These are phyloP conservation scores for Chrysomela aeneicollis DNA, from an alignment of 2,888 invertebrate genomes.

Conservation along the genomic window DNA sequence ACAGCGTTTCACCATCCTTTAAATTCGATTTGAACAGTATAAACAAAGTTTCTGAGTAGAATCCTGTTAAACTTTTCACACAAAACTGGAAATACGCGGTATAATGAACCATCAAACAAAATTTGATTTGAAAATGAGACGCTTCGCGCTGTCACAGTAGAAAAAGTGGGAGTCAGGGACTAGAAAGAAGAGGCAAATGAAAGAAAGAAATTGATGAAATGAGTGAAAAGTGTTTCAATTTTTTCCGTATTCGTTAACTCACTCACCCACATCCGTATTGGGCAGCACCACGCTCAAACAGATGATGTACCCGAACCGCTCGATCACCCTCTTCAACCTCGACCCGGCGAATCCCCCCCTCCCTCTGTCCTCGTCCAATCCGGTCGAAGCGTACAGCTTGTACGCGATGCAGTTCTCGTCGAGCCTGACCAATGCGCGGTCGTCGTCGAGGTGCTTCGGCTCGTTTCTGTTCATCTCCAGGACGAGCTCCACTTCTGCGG, in stretches of 20 bases:
- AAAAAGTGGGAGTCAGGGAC: too few species aligned
- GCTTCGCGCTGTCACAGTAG: too few species aligned
- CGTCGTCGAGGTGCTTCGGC: conserved; percentile 57
- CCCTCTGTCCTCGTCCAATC: conserved; percentile 61
- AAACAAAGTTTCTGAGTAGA: too few species aligned
- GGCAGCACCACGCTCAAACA: conserved; percentile 71
- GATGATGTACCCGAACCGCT: conserved; percentile 70
- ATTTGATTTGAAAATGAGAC: too few species aligned
- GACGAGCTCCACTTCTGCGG: conserved; percentile 57
- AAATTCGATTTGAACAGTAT: too few species aligned
- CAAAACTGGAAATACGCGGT: too few species aligned
- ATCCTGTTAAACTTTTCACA: too few species aligned
- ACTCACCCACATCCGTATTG: conserved; percentile 67
- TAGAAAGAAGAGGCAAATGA: too few species aligned
- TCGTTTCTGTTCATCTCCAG: conserved; percentile 57
- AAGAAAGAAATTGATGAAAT: too few species aligned
- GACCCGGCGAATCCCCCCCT: conserved; percentile 62
- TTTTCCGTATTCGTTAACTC: background rate
- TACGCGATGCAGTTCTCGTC: conserved; percentile 57
- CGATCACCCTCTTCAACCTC: conserved; percentile 64
- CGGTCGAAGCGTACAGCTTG: conserved; percentile 65
- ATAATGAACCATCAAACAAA: too few species aligned
- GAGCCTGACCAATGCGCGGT: conserved; percentile 57
- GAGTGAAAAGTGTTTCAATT: background rate
- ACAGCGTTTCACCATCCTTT: too few species aligned